Evolutionary conservation across 2,113 vertebrate species (phyloP).

Genomic region (Macaca mulatta): DNA sequence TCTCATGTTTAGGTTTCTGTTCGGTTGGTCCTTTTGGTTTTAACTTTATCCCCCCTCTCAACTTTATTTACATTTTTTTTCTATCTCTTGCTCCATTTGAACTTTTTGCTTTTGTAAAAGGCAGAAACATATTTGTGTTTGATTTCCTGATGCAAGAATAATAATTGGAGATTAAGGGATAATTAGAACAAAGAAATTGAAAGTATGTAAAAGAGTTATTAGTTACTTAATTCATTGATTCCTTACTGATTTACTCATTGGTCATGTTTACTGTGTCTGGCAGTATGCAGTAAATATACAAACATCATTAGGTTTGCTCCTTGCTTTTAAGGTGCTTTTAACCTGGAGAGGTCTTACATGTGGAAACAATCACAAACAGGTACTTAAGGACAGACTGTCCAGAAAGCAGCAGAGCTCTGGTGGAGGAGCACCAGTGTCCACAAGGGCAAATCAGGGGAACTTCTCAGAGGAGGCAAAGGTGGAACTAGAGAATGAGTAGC

Average conservation of each 20-base stretch:
- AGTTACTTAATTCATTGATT: background rate
- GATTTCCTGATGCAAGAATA: background rate
- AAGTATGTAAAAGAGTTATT: background rate
- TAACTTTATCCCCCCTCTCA: background rate
- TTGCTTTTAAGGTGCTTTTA: background rate
- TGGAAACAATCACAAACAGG: background rate
- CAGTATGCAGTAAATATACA: background rate
- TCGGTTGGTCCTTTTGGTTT: background rate
- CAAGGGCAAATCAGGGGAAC: background rate
- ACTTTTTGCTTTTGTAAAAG: background rate
- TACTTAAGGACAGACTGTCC: background rate
- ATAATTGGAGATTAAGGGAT: background rate
- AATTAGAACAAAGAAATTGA: background rate
- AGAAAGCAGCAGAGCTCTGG: background rate
- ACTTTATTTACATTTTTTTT: background rate
- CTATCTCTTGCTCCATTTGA: background rate
- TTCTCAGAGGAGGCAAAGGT: background rate
- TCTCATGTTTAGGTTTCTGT: background rate
- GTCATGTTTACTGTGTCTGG: background rate
- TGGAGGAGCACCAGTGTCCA: rapidly evolving
- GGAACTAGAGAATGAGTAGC: background rate
- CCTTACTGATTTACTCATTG: background rate
- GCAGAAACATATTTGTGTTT: background rate
- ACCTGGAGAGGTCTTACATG: background rate
- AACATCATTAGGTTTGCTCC: background rate